Percentiles rank a stretch among this genome's conserved stretches.
Evolutionary conservation across 2,888 invertebrate genomes (phyloP).

Genomic region (Caradrina clavipalpis): DNA sequence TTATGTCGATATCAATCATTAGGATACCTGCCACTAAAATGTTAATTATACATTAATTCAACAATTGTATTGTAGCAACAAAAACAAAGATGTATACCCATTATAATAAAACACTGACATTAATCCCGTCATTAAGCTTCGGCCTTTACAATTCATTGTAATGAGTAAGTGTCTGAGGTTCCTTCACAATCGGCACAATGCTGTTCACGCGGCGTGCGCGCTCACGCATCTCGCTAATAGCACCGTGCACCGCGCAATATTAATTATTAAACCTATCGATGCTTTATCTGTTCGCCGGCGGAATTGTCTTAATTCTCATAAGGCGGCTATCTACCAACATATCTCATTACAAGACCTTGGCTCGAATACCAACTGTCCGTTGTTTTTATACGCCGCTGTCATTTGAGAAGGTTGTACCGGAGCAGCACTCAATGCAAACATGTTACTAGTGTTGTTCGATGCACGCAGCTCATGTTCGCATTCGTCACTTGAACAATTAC

Average conservation of each 20-base stretch:
- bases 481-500: constrained; percentile 72
- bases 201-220: constrained; percentile 49
- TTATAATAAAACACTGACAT: constrained; percentile 53
- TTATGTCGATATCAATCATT: constrained; percentile 48
- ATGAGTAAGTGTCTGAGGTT: constrained; percentile 54
- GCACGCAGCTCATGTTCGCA: constrained; percentile 70
- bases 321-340: constrained; percentile 84
- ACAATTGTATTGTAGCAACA: constrained; percentile 10
- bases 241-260: constrained; percentile 64
- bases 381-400: constrained; percentile 88
- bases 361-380: constrained; percentile 89
- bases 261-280: constrained; percentile 73
- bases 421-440: constrained; percentile 87
- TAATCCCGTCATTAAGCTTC: constrained; percentile 59
- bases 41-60: constrained; percentile 55
- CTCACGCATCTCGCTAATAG: constrained; percentile 60
- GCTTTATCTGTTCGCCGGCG: constrained; percentile 74
- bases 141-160: constrained; percentile 63
- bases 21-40: constrained; percentile 34
- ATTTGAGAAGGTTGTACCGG: constrained; percentile 88
- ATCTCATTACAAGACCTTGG: constrained; percentile 90
- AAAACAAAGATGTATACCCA: constrained; percentile 36
- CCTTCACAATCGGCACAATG: constrained; percentile 65
- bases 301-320: constrained; percentile 84
- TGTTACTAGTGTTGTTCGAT: constrained; percentile 74